Evolutionary conservation across 1,140 invertebrate species (phyloP).

Genomic region (Heliconius eleuchia): DNA sequence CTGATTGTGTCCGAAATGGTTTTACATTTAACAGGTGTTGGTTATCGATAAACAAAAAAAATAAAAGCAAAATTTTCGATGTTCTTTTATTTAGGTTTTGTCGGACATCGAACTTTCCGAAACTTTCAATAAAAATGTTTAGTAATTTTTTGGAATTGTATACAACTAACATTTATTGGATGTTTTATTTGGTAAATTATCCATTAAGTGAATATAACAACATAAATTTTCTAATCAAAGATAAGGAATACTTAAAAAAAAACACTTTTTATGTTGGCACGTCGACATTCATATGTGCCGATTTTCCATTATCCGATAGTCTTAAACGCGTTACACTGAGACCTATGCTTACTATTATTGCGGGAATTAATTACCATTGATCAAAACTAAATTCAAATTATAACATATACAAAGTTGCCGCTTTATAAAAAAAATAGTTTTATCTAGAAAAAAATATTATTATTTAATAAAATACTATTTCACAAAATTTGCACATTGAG

Average conservation of each 20-base stretch:
- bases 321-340: background rate
- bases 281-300: background rate
- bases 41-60: constrained; percentile 33
- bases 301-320: background rate
- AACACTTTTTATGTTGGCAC: background rate
- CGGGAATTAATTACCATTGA: no score
- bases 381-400: no score
- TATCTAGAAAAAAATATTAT: no score
- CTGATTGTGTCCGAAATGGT: constrained; percentile 32
- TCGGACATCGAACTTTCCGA: background rate
- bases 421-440: no score
- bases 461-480: background rate
- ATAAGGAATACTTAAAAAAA: background rate
- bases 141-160: background rate
- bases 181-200: no score
- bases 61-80: constrained; percentile 19
- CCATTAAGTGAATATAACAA: background rate
- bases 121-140: background rate
- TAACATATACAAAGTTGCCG: no score
- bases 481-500: background rate
- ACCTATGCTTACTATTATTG: background rate
- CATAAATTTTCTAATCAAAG: background rate
- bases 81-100: constrained; percentile 6
- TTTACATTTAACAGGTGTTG: constrained; percentile 32
- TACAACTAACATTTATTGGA: no score